Evolutionary conservation across 2,888 invertebrate genomes (phyloP), one percentile per base, ranked within the genome.

Genomic region (Entomobrya proxima): DNA sequence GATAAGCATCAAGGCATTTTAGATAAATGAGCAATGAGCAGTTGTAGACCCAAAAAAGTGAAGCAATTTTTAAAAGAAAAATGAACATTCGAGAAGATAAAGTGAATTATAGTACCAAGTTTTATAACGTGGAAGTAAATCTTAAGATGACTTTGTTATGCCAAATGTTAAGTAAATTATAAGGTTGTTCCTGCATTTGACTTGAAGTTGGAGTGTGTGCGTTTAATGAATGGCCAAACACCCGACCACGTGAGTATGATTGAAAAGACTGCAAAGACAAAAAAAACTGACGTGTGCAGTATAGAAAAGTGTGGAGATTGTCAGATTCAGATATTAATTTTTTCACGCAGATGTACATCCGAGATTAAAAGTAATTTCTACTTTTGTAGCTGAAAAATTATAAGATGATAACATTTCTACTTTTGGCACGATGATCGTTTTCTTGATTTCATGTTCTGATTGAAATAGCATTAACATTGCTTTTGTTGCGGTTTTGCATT

Each of bases 361-460:
- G 27, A 58, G 78, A 64, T 64, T 78, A 78, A n/a, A 37, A 27
- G 61, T 44, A 61, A 61, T 27, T 50, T 27, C 18, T 74, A 11
- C 18, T 30, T 69, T 52, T 21, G 18, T 52, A 21, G 3, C 9
- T 52, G 18, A 21, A 52, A 52, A 5, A n/a, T n/a, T n/a, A n/a
- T 21, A 21, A 52, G 21, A 52, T 52, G 27, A 74, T 32, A 67
- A 37, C 37, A 18, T 67, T 67, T 37, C 24, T 52, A n/a, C 32
- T 44, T 67, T 67, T 75, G 75, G 75, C 75, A 75, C 18, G n/a
- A 50, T 52, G 21, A 18, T 3, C n/a, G n/a, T 35, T 9, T 50
- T 74, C 15, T 6, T 52, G 75, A 75, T 75, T 52, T 24, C 27
- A 55, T 75, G 52, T 75, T n/a, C 30, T 75, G 75, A 75, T 75